Evolutionary conservation across 2,113 vertebrate genomes (phyloP).

Genomic region (Hemibagrus wyckioides): DNA sequence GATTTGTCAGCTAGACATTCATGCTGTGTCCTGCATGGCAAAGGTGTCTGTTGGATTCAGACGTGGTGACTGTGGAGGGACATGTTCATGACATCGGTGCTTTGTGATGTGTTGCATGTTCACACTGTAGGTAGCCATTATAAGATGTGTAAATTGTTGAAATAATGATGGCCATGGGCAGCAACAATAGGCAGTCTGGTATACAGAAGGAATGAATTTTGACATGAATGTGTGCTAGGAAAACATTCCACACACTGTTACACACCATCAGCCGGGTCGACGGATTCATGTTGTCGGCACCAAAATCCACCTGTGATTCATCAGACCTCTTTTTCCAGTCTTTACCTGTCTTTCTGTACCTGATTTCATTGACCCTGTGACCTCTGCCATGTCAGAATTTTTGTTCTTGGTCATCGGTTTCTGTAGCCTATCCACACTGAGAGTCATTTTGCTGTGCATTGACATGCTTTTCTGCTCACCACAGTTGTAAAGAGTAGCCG

Average conservation of each 20-base stretch:
- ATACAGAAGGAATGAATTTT: background rate
- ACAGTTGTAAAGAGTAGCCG: background rate
- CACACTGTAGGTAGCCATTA: background rate
- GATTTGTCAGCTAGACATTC: background rate
- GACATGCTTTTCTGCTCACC: background rate
- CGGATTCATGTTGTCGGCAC: background rate
- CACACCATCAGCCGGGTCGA: background rate
- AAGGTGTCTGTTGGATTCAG: background rate
- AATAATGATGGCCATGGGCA: background rate
- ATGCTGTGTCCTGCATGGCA: background rate
- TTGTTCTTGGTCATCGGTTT: background rate
- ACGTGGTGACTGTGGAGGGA: background rate
- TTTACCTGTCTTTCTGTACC: background rate
- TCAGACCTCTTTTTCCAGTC: background rate
- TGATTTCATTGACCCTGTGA: background rate
- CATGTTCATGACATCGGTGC: background rate
- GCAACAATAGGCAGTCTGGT: background rate
- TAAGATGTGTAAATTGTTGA: background rate
- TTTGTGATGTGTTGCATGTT: background rate
- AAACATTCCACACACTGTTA: background rate
- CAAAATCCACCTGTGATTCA: background rate
- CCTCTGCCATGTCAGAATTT: background rate
- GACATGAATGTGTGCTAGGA: background rate
- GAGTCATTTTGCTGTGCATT: background rate
- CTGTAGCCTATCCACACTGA: background rate